Evolutionary conservation across 2,113 vertebrate species (phyloP).

Genomic region (Emydura subglobosa): DNA sequence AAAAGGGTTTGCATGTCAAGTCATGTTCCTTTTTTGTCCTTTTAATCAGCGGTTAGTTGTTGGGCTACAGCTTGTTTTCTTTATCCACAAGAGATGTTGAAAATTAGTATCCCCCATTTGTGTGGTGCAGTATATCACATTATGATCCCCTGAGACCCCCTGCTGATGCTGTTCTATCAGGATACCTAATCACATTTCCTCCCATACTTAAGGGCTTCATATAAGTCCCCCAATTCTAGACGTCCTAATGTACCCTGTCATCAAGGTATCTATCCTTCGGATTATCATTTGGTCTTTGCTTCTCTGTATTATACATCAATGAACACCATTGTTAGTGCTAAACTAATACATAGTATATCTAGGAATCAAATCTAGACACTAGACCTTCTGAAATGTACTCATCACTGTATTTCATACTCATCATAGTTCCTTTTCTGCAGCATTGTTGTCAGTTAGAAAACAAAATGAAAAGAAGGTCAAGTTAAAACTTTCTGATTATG

Average conservation of each 20-base stretch:
- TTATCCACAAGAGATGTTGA: background rate
- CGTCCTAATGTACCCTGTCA: background rate
- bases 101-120: accelerated
- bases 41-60: background rate
- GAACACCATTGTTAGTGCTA: background rate
- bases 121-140: background rate
- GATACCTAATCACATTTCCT: accelerated
- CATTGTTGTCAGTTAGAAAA: constrained; percentile 11
- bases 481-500: background rate
- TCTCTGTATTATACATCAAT: background rate
- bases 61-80: background rate
- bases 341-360: background rate
- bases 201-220: background rate
- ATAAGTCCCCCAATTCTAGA: background rate
- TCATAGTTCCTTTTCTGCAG: background rate
- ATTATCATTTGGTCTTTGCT: background rate
- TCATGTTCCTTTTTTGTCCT: background rate
- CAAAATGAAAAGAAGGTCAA: background rate
- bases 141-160: accelerated
- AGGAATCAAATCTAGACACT: background rate
- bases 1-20: background rate
- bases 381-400: background rate
- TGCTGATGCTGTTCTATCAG: background rate
- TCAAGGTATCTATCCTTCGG: background rate
- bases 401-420: background rate